Evolutionary conservation across 2,888 invertebrate species (phyloP), one percentile per base, ranked within the genome.

Genomic region (Toxonevra muliebris): DNA sequence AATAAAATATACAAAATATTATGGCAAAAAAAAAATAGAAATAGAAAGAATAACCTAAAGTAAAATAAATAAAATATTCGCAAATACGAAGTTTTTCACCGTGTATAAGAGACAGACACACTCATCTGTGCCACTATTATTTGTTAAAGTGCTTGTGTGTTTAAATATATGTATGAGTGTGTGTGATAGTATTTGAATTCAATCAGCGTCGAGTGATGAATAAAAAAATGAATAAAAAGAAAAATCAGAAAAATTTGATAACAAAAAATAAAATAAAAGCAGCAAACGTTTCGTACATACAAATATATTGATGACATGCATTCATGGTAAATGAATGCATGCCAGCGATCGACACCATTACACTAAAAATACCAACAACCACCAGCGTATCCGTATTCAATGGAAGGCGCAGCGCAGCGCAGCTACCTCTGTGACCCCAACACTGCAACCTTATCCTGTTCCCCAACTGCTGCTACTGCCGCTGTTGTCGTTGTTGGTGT

Each of bases 111-210:
- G 48, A 48, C 15, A 7, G 9, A 48, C 48, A 15, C 48, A 48
- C 13, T 48, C 7, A 4, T n/a, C 13, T 48, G 15, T 48, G 15
- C 13, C 40, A 3, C 41, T 40, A 57, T 57, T 40, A 57, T 40
- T 40, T 15, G 40, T 15, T 40, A 40, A 40, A 5, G 11, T 53
- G 15, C 15, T 54, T n/a, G 54, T 54, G n/a, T 12, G 41, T 2
- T 30, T 30, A 30, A 30, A 30, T 30, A 7, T 55, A 43, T 67
- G 13, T 62, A 43, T 77, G 72, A 69, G 67, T 5, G 13, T 20
- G 19, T 48, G 20, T 40, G 20, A 71, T 68, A 69, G 73, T 76
- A 76, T 79, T 80, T 80, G 79, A 76, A 80, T 81, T 80, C 80
- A 79, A 79, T 79, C 79, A 81, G 81, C 75, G 78, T 74, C 78